A percentile compares a stretch with the other conserved stretches of the same genome.
These are phyloP conservation scores for Tragulus kanchil DNA, from an alignment of 2,113 vertebrate species.

Conservation along the genomic window DNA sequence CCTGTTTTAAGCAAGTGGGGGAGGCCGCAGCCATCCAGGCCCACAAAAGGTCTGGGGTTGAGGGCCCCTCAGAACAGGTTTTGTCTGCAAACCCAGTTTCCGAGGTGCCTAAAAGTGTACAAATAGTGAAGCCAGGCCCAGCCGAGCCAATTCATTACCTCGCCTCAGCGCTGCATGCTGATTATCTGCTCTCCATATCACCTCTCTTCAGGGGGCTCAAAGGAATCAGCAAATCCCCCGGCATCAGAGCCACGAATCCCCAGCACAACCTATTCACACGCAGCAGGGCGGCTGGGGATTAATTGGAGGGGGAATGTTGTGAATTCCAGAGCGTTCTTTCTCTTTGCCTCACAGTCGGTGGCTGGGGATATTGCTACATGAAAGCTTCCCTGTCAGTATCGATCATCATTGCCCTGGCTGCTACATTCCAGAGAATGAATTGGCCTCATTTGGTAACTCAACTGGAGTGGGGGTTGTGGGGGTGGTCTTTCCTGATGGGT, in stretches of 20 bases:
- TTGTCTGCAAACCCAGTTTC: slow-evolving; percentile 71
- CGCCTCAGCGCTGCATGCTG: slow-evolving; percentile 55
- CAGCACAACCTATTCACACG: slow-evolving; percentile 73
- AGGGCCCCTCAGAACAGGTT: slow-evolving; percentile 55
- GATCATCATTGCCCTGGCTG: slow-evolving; percentile 77
- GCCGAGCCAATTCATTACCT: slow-evolving; percentile 60
- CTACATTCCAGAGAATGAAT: slow-evolving; percentile 84
- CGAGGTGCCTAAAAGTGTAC: not conserved
- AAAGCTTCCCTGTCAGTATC: slow-evolving; percentile 86
- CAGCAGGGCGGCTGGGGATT: slow-evolving; percentile 86
- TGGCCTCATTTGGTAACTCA: slow-evolving; percentile 79
- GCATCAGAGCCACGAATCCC: slow-evolving; percentile 81
- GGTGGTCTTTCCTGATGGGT: not conserved
- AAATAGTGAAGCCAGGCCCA: slow-evolving; percentile 16
- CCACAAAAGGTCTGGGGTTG: slow-evolving; percentile 41
- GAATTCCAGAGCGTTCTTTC: slow-evolving; percentile 86
- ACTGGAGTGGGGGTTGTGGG: not conserved
- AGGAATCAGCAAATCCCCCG: slow-evolving; percentile 80
- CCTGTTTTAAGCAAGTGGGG: not conserved
- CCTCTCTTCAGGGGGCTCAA: slow-evolving; percentile 73
- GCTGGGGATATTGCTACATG: slow-evolving; percentile 84
- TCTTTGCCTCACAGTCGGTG: slow-evolving; percentile 83
- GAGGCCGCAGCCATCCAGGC: not conserved
- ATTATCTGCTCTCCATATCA: slow-evolving; percentile 82
- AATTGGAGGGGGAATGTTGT: slow-evolving; percentile 86